Base-by-base conservation (phyloP, 2,888 invertebrate species). In the Meteorus colon region DNA sequence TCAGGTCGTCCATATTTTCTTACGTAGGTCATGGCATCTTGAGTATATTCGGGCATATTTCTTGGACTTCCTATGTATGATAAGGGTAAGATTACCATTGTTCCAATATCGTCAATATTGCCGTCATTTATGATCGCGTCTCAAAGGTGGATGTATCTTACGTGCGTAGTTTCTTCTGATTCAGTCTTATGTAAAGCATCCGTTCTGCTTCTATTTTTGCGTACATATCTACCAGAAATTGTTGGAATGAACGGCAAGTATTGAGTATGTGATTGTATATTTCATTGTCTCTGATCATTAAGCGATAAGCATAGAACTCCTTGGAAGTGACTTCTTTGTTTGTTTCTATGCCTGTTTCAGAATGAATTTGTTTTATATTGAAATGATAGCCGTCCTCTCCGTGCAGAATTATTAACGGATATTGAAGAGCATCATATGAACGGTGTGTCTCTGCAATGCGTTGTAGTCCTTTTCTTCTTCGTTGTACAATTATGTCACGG, bases 191-290 rank as follows among this genome's bases (percentile, higher is more conserved):
- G 79, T 76, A 89, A 69, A 63, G 60, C n/a, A 89, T 75, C 55
- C 87, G 83, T 82, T 88, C 87, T 4, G 80, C 84, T 78, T 89
- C 87, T n/a, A 89, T 84, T 84, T 89, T 89, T 0, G 79, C 86
- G 76, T 87, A 89, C 86, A 86, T 87, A 76, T 89, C 86, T 37
- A 89, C 88, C 19, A 82, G 71, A 77, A 80, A 89, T 77, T 89
- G 87, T 63, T 86, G 83, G 71, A 83, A 85, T 10, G 88, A 73
- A 37, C 75, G 68, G 14, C 85, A 81, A 78, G n/a, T n/a, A n/a
- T n/a, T n/a, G n/a, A 85, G 71, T 45, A 89, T 79, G 74, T 82
- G 71, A 75, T 86, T 86, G n/a, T 81, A 75, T 55, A 76, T 74
- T 70, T n/a, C n/a, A n/a, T n/a, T n/a, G n/a, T 78, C 51, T 24